Evolutionary conservation across 2,888 invertebrate species (phyloP).

Genomic region (Aricia artaxerxes): DNA sequence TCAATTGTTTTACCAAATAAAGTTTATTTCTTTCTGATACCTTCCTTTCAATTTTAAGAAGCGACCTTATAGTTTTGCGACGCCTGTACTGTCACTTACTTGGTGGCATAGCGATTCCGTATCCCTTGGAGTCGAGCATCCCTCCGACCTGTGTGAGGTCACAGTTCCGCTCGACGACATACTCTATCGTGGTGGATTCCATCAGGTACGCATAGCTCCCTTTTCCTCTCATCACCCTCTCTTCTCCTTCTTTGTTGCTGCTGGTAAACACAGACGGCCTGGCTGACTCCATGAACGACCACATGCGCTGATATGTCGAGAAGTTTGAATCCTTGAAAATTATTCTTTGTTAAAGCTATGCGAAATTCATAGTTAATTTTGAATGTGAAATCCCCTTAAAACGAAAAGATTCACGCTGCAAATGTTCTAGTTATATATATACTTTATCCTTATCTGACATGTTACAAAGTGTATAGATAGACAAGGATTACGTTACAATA

Average conservation of each 20-base stretch:
- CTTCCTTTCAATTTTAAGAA: no score
- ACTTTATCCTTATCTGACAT: no score
- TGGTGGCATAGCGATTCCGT: slow-evolving; percentile 96
- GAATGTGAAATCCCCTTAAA: no score
- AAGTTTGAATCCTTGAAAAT: slow-evolving; percentile 91
- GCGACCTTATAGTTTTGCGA: no score
- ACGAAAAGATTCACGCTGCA: no score
- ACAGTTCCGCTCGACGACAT: slow-evolving; percentile 93
- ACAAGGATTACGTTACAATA: no score
- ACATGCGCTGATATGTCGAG: slow-evolving; percentile 96
- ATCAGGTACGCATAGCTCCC: slow-evolving; percentile 97
- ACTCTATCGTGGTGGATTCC: slow-evolving; percentile 98
- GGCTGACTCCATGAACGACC: slow-evolving; percentile 95
- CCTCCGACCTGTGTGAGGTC: slow-evolving; percentile 95
- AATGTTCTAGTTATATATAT: no score
- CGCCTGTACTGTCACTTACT: slow-evolving; percentile 79
- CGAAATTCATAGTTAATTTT: neutral
- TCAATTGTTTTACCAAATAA: no score
- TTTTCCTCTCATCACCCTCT: slow-evolving; percentile 90
- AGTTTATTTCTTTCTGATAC: no score
- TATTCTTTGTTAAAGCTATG: neutral
- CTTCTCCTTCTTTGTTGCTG: slow-evolving; percentile 94
- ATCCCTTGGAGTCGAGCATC: slow-evolving; percentile 95
- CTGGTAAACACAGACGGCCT: slow-evolving; percentile 92
- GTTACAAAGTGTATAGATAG: no score